These are phyloP conservation scores for Hypomecis punctinalis DNA, from an alignment of 2,888 invertebrate species.

Conservation along the genomic window DNA sequence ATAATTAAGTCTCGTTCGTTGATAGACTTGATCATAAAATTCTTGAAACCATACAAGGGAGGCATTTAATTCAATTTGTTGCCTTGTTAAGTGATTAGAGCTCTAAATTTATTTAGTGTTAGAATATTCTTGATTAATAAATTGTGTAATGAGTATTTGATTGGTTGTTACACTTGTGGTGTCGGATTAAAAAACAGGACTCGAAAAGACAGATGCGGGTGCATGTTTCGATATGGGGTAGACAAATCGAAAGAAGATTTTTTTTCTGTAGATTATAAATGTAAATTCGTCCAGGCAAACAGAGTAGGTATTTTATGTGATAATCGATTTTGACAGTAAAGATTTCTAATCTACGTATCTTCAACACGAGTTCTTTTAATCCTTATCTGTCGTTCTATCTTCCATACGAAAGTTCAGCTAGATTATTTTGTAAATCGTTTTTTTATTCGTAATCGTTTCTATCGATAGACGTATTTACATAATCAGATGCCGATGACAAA, in stretches of 20 bases:
- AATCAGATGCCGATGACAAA: conserved; percentile 31
- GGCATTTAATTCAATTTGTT: conserved; percentile 23
- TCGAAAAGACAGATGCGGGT: too few species aligned
- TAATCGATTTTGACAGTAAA: too few species aligned
- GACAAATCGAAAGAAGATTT: too few species aligned
- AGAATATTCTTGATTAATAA: conserved; percentile 13
- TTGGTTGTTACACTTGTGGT: too few species aligned
- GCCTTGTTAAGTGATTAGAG: conserved; percentile 8
- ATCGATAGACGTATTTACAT: conserved; percentile 18
- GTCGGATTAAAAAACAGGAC: too few species aligned
- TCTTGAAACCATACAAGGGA: conserved; percentile 24
- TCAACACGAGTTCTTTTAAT: too few species aligned
- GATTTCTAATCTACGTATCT: too few species aligned
- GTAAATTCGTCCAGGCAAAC: too few species aligned
- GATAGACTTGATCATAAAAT: conserved; percentile 34
- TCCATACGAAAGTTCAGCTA: neutral
- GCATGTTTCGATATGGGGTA: too few species aligned
- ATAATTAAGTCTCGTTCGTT: conserved; percentile 22
- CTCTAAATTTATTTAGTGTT: neutral
- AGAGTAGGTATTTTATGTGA: too few species aligned
- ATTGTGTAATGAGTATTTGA: neutral
- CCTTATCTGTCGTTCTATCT: neutral
- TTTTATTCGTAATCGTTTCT: conserved; percentile 15
- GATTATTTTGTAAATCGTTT: conserved; percentile 13
- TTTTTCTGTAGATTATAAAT: too few species aligned